Evolutionary conservation across 2,888 invertebrate species (phyloP).

Genomic region (Oeneis ivallda): DNA sequence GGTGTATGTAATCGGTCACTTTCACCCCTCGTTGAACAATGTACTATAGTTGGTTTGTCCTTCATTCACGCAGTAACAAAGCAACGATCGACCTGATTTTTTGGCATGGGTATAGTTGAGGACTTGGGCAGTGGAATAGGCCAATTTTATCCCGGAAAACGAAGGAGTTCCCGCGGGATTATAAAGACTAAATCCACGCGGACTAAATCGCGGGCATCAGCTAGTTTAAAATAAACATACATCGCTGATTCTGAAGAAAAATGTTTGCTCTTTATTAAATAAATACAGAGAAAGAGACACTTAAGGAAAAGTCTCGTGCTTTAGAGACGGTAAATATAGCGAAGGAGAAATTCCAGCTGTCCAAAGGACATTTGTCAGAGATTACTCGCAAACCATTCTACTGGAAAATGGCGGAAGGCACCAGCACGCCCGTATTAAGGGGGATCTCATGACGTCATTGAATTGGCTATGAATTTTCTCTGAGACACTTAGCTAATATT

Average conservation of each 20-base stretch:
- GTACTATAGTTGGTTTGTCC: too few species aligned
- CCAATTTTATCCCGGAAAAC: too few species aligned
- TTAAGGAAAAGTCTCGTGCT: constrained; percentile 18
- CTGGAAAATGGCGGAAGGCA: constrained; percentile 20
- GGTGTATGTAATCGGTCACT: too few species aligned
- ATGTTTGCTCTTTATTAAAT: constrained; percentile 10
- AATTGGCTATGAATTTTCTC: constrained; percentile 16
- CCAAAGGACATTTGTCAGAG: constrained; percentile 24
- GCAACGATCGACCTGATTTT: too few species aligned
- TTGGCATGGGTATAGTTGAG: too few species aligned
- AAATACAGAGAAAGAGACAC: constrained; percentile 12
- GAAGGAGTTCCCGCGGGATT: too few species aligned
- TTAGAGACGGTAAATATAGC: constrained; percentile 21
- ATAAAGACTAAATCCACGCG: too few species aligned
- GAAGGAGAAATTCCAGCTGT: constrained; percentile 22
- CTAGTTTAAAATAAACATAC: neutral
- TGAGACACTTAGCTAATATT: neutral
- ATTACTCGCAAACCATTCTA: constrained; percentile 22
- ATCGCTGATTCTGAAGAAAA: neutral
- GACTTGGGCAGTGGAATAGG: too few species aligned
- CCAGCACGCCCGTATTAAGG: constrained; percentile 18
- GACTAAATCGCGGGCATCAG: too few species aligned
- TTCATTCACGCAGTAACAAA: too few species aligned
- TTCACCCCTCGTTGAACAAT: too few species aligned
- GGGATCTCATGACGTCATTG: constrained; percentile 6